Evolutionary conservation across 2,797 vertebrate species (phyloP).

Genomic region (Babyrousa celebensis): DNA sequence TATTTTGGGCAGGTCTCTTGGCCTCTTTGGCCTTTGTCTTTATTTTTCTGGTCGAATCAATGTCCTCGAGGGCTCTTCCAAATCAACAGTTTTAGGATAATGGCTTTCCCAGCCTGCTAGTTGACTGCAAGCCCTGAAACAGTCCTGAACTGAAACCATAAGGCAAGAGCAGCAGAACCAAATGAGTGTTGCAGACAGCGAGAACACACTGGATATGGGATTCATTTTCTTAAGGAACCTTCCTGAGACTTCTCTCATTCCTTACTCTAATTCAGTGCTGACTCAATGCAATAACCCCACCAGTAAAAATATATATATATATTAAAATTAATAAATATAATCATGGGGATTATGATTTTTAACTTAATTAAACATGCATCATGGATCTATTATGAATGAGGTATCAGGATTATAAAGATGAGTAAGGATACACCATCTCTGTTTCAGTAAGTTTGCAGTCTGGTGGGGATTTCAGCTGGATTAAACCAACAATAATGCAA

Average conservation of each 20-base stretch:
- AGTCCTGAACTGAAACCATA: background rate
- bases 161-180: background rate
- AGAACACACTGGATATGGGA: accelerated
- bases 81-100: conserved; percentile 30
- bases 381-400: conserved; percentile 10
- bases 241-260: background rate
- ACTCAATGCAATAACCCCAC: background rate
- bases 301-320: background rate
- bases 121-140: background rate
- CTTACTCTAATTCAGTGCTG: background rate
- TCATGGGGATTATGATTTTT: conserved; percentile 44
- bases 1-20: background rate
- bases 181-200: background rate
- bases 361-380: conserved; percentile 46
- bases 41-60: background rate
- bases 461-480: background rate
- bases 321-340: background rate
- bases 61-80: background rate
- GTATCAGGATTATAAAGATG: background rate
- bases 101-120: background rate
- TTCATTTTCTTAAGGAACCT: background rate
- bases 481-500: conserved; percentile 33
- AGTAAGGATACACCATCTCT: background rate
- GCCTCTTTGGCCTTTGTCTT: background rate
- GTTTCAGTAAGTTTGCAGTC: background rate